A percentile compares a stretch with the other conserved stretches of the same genome.
Evolutionary conservation across 2,888 invertebrate genomes (phyloP).

Genomic region (Stenodema calcarata): DNA sequence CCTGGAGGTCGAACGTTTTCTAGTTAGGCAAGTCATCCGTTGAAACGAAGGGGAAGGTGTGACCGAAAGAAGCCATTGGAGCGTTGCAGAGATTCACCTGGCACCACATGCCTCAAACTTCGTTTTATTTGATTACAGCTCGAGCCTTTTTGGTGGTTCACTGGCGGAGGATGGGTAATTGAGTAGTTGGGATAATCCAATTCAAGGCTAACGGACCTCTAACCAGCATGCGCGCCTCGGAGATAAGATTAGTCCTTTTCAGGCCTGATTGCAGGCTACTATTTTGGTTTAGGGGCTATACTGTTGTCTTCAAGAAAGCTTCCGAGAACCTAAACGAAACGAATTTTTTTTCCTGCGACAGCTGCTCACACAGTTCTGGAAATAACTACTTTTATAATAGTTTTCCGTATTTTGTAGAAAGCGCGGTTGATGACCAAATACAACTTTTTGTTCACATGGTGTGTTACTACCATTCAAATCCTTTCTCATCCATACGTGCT

Average conservation of each 20-base stretch:
- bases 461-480: too few relatives aligned
- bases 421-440: neutral
- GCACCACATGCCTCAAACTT: conserved; percentile 45
- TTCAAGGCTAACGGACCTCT: conserved; percentile 40
- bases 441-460: too few relatives aligned
- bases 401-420: neutral
- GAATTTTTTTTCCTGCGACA: neutral
- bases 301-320: neutral
- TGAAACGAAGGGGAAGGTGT: conserved; percentile 37
- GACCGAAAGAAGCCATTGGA: conserved; percentile 29
- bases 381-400: neutral
- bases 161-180: conserved; percentile 26
- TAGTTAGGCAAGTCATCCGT: conserved; percentile 37
- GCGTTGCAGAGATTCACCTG: conserved; percentile 45
- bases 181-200: conserved; percentile 47
- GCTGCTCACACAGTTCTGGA: neutral
- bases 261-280: conserved; percentile 33
- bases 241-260: conserved; percentile 48
- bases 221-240: conserved; percentile 32
- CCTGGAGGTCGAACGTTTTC: conserved; percentile 15
- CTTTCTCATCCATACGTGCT: too few relatives aligned
- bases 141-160: conserved; percentile 20
- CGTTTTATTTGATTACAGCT: conserved; percentile 46
- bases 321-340: neutral
- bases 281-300: neutral